Conservation (phyloP, 2,888 invertebrate genomes). For the Portevinia maculata region DNA sequence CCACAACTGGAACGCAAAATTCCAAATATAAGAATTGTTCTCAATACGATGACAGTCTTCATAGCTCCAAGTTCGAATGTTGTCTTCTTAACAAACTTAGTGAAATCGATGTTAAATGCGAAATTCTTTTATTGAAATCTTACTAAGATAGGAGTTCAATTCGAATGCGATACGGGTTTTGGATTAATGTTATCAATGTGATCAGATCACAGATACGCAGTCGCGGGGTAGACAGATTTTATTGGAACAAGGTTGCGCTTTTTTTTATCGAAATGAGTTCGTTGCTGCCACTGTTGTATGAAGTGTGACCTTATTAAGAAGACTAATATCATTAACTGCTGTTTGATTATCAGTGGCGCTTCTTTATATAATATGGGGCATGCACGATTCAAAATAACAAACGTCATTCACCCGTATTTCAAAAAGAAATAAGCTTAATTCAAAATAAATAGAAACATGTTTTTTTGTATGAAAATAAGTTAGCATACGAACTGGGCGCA, state of each 20-base stretch:
- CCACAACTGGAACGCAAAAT: neutral
- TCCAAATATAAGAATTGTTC: neutral
- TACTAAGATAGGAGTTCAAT: neutral
- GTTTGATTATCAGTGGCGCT: neutral
- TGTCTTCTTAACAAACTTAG: neutral
- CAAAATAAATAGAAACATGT: slow-evolving; percentile 1
- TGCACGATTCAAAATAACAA: neutral
- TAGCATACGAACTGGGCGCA: slow-evolving; percentile 1
- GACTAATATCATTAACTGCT: neutral
- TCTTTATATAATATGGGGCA: slow-evolving; percentile 6
- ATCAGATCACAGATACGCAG: neutral
- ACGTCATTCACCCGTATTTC: slow-evolving; percentile 9
- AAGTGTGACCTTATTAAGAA: slow-evolving; percentile 1
- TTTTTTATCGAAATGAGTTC: neutral
- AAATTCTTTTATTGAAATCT: slow-evolving; percentile 3
- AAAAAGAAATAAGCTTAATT: slow-evolving; percentile 5
- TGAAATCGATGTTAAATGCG: neutral
- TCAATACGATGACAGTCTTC: slow-evolving; percentile 14
- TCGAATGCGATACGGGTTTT: slow-evolving; percentile 4
- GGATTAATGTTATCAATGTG: slow-evolving; percentile 13
- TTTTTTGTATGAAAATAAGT: neutral
- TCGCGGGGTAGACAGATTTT: neutral
- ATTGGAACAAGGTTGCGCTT: slow-evolving; percentile 15
- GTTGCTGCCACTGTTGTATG: neutral
- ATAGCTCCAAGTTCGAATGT: neutral